Evolutionary conservation across 1,140 invertebrate genomes (phyloP).

Genomic region (Globodera rostochiensis): DNA sequence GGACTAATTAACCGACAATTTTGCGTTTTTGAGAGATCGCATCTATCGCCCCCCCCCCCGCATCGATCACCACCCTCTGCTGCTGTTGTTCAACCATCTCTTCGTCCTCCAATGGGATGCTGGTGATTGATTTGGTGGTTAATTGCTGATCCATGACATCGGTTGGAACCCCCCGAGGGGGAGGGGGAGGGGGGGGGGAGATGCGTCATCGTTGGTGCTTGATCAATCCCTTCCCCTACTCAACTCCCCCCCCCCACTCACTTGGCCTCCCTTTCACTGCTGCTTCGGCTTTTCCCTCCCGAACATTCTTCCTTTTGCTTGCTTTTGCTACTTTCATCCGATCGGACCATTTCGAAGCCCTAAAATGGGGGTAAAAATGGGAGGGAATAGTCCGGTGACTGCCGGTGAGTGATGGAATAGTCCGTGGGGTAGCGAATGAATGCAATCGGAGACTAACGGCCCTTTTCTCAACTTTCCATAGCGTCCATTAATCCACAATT

Average conservation of each 20-base stretch:
- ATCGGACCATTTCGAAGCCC: slow-evolving; percentile 17
- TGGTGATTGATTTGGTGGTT: not conserved
- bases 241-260: not conserved
- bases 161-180: not conserved
- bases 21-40: not conserved
- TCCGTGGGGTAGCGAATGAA: not conserved
- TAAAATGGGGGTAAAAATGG: not conserved
- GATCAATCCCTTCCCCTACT: not conserved
- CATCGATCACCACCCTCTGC: slow-evolving; percentile 2
- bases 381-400: not conserved
- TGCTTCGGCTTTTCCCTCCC: slow-evolving; percentile 12
- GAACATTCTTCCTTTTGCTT: not conserved
- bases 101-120: not conserved
- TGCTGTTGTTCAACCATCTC: not conserved
- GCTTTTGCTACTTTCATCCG: slow-evolving; percentile 15
- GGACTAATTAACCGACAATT: not conserved
- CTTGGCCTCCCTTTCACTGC: slow-evolving; percentile 1
- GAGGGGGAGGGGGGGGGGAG: not conserved
- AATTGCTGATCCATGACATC: not conserved
- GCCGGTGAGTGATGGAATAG: not conserved
- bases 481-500: not conserved
- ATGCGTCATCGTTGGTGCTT: not conserved
- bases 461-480: not conserved
- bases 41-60: not conserved
- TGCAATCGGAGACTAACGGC: not conserved